phyloP scores from a whole-genome alignment of 2,797 vertebrate genomes.

The Protosalanx chinensis region DNA sequence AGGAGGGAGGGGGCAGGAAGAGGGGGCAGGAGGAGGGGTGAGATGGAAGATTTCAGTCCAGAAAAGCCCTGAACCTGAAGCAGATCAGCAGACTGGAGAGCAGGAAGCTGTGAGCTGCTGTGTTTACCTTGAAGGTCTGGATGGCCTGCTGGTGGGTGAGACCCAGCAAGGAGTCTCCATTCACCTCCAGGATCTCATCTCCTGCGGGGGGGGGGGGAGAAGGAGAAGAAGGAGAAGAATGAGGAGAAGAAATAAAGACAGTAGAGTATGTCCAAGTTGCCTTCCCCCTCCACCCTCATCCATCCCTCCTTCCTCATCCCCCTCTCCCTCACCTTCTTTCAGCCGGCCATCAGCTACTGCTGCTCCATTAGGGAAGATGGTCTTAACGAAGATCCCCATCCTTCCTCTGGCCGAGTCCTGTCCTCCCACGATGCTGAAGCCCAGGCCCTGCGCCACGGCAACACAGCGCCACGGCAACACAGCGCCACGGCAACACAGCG shows the following conservation, averaged over 20 bases:
- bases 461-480: too few species aligned
- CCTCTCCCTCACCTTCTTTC: slow-evolving; percentile 74
- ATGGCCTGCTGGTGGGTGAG: slow-evolving; percentile 91
- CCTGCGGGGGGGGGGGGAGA: slow-evolving; percentile 58
- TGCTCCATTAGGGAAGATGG: slow-evolving; percentile 91
- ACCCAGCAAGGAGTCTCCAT: slow-evolving; percentile 85
- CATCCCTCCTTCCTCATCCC: too few species aligned
- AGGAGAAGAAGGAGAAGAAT: not conserved
- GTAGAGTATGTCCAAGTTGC: too few species aligned
- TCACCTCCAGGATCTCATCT: slow-evolving; percentile 86
- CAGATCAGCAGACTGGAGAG: too few species aligned
- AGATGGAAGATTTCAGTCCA: too few species aligned
- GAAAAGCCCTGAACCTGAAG: too few species aligned
- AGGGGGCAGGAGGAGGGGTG: too few species aligned
- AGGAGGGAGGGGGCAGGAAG: not conserved
- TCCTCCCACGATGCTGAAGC: slow-evolving; percentile 95
- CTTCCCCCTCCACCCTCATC: too few species aligned
- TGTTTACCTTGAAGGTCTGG: slow-evolving; percentile 92
- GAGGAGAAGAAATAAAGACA: not conserved
- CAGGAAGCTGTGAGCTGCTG: too few species aligned
- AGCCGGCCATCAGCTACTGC: slow-evolving; percentile 91
- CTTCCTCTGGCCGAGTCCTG: slow-evolving; percentile 92
- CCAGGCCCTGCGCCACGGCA: slow-evolving; percentile 77
- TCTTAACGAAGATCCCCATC: slow-evolving; percentile 98
- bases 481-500: not conserved